Evolutionary conservation across 2,888 invertebrate species (phyloP).

Genomic region (Cyclophora albipunctata): DNA sequence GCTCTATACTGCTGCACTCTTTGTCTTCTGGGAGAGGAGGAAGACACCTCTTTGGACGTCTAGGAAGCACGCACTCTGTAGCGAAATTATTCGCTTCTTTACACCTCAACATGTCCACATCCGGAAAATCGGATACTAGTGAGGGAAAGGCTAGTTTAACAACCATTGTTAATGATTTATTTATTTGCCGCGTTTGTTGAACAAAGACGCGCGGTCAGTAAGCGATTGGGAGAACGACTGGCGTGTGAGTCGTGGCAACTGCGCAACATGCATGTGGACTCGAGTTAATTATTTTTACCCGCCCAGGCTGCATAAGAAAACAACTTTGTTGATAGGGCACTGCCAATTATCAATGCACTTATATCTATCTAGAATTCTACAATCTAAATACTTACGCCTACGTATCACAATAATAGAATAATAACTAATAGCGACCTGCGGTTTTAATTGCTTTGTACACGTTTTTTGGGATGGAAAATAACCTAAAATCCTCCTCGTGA

Average conservation of each 20-base stretch:
- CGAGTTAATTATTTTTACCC: slow-evolving; percentile 40
- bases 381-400: no score
- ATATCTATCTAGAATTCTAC: slow-evolving; percentile 6
- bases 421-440: no score
- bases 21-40: slow-evolving; percentile 62
- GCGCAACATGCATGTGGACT: slow-evolving; percentile 11
- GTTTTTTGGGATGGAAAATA: no score
- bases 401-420: neutral
- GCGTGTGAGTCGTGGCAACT: slow-evolving; percentile 10
- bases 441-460: no score
- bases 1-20: slow-evolving; percentile 52
- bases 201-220: slow-evolving; percentile 35
- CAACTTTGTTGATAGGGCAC: slow-evolving; percentile 13
- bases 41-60: slow-evolving; percentile 48
- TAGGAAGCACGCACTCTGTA: slow-evolving; percentile 55
- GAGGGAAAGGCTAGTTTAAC: slow-evolving; percentile 52
- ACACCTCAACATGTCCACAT: slow-evolving; percentile 55
- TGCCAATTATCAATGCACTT: slow-evolving; percentile 1
- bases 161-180: slow-evolving; percentile 30
- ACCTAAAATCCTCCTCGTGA: no score
- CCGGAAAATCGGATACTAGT: slow-evolving; percentile 39
- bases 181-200: slow-evolving; percentile 11
- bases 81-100: slow-evolving; percentile 51
- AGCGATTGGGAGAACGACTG: slow-evolving; percentile 35
- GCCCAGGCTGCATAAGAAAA: slow-evolving; percentile 20